These are phyloP conservation scores for Tetrapedia diversipes DNA, from an alignment of 2,888 invertebrate species.

Conservation along the genomic window DNA sequence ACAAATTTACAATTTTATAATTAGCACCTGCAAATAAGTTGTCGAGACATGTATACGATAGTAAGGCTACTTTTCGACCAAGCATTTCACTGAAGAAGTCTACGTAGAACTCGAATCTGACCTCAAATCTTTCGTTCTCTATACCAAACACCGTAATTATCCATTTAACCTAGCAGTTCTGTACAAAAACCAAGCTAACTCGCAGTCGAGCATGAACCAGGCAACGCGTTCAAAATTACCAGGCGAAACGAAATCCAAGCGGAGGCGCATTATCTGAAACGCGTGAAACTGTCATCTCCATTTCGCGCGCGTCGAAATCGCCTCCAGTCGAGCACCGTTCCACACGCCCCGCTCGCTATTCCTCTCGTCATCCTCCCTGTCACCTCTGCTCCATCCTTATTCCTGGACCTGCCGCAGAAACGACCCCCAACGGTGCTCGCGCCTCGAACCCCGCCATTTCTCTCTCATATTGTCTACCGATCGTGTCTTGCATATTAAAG, in stretches of 20 bases:
- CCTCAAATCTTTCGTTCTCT: too few relatives aligned
- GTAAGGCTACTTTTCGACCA: too few relatives aligned
- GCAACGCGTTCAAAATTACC: slow-evolving; percentile 35
- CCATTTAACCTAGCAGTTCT: too few relatives aligned
- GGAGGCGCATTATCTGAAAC: slow-evolving; percentile 50
- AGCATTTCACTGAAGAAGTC: too few relatives aligned
- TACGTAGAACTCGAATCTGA: too few relatives aligned
- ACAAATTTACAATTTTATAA: too few relatives aligned
- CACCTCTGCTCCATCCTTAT: slow-evolving; percentile 43
- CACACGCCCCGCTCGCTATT: slow-evolving; percentile 13
- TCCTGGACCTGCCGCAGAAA: slow-evolving; percentile 61
- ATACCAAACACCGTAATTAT: too few relatives aligned
- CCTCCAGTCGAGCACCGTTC: slow-evolving; percentile 6
- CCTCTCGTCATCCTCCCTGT: slow-evolving; percentile 19
- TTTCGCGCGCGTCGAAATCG: slow-evolving; percentile 29
- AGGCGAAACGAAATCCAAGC: slow-evolving; percentile 34
- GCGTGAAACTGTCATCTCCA: slow-evolving; percentile 61
- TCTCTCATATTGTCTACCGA: slow-evolving; percentile 66
- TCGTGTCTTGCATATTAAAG: slow-evolving; percentile 67
- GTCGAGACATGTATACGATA: too few relatives aligned
- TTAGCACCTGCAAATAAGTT: too few relatives aligned
- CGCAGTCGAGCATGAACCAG: too few relatives aligned
- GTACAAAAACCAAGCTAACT: too few relatives aligned
- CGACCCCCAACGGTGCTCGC: slow-evolving; percentile 48
- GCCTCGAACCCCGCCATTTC: slow-evolving; percentile 58